Conservation (phyloP, 2,113 vertebrate genomes). For the Poeciliopsis occidentalis region DNA sequence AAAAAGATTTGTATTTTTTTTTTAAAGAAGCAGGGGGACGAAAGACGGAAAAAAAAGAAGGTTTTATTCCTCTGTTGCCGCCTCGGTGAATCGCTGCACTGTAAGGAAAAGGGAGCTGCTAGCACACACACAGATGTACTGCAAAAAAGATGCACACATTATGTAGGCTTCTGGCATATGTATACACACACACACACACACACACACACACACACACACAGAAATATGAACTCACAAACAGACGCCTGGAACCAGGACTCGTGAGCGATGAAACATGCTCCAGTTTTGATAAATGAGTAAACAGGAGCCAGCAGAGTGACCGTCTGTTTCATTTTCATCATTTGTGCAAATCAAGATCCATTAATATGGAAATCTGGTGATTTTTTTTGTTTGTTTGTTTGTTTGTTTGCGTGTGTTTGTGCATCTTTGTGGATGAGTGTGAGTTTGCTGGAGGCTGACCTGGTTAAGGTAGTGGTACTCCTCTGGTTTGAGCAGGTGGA, state of each 20-base stretch:
- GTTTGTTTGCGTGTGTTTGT: not conserved
- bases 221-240: slow-evolving; percentile 18
- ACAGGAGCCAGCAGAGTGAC: slow-evolving; percentile 5
- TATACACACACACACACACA: not conserved
- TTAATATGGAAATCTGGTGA: not conserved
- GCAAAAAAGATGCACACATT: slow-evolving; percentile 19
- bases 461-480: slow-evolving; percentile 98
- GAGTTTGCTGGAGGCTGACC: slow-evolving; percentile 72
- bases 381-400: too few relatives aligned
- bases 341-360: not conserved
- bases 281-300: slow-evolving; percentile 27
- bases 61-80: not conserved
- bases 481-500: slow-evolving; percentile 92
- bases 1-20: slow-evolving; percentile 33
- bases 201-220: not conserved
- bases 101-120: slow-evolving; percentile 36
- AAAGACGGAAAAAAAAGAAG: not conserved
- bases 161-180: slow-evolving; percentile 27
- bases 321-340: not conserved
- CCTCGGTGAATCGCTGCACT: not conserved
- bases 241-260: slow-evolving; percentile 26
- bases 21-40: slow-evolving; percentile 14
- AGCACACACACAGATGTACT: slow-evolving; percentile 31
- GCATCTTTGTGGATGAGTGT: not conserved
- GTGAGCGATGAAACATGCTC: not conserved